Evolutionary conservation across 2,888 invertebrate genomes (phyloP).

Genomic region (Sycophila texana): DNA sequence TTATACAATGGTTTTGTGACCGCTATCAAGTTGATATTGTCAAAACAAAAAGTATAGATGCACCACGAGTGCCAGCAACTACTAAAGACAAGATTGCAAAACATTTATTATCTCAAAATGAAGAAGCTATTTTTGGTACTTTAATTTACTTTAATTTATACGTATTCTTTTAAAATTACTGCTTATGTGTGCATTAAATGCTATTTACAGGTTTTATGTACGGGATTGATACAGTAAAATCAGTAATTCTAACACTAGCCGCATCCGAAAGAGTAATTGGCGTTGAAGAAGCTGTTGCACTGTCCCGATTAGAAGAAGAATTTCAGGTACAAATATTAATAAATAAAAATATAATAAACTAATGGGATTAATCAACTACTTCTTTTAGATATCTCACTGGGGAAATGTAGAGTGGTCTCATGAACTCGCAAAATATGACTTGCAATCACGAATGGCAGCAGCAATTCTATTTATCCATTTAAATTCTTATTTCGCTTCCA

Average conservation of each 20-base stretch:
- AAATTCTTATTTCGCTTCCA: slow-evolving; percentile 77
- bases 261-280: slow-evolving; percentile 86
- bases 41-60: slow-evolving; percentile 83
- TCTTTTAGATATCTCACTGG: slow-evolving; percentile 86
- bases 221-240: slow-evolving; percentile 93
- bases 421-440: slow-evolving; percentile 90
- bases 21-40: slow-evolving; percentile 85
- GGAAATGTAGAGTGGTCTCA: slow-evolving; percentile 98
- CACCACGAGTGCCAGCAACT: slow-evolving; percentile 81
- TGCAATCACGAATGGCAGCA: slow-evolving; percentile 91
- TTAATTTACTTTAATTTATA: slow-evolving; percentile 54
- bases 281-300: slow-evolving; percentile 88
- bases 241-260: slow-evolving; percentile 91
- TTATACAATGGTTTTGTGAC: slow-evolving; percentile 92
- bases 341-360: slow-evolving; percentile 28
- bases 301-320: slow-evolving; percentile 93
- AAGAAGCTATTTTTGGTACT: slow-evolving; percentile 88
- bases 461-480: slow-evolving; percentile 90
- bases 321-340: slow-evolving; percentile 83
- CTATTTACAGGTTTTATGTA: slow-evolving; percentile 84
- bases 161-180: background rate
- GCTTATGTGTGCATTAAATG: slow-evolving; percentile 17
- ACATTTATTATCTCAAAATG: slow-evolving; percentile 89
- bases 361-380: slow-evolving; percentile 14
- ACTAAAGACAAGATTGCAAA: slow-evolving; percentile 84